Base-by-base conservation (phyloP, 2,888 invertebrate species). In the Leucoma salicis region DNA sequence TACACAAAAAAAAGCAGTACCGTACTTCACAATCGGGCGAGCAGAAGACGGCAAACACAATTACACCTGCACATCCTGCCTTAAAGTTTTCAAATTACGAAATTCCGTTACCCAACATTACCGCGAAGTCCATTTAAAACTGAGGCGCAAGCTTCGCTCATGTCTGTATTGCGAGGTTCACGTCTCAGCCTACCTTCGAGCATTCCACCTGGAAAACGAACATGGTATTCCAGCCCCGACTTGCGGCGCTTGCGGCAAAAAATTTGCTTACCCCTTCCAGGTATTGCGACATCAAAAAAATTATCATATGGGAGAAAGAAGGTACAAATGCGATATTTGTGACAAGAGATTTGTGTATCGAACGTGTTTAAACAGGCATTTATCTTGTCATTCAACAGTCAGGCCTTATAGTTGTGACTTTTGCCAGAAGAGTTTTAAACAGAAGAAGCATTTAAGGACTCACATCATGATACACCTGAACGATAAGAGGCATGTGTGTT, bases 401-500 rank as follows among this genome's bases (percentile, higher is more conserved):
- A 90, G 82, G 41, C 80, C 87, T 14, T 71, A 74, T 38, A 79
- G 85, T 11, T 91, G 91, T 42, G 66, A 63, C 39, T 85, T 74
- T 38, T 91, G 91, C 50, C 70, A 65, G 43, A 90, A 91, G 47
- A 68, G 83, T 1, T 90, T 91, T 39, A 18, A 78, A 14, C 75
- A 87, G 51, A 82, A 73, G 46, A 62, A 77, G 0, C 82, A 77
- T 0, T 36, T 83, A 47, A 69, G 62, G 14, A 41, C 78, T 0
- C 89, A 88, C 8, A 84, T 84, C 49, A 59, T 74, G 44, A 86
- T 87, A 1, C 88, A 89, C 18, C 86, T 83, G 0, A 86, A 80
- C 0, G 88, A 87, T 18, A 63, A 74, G 27, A 59, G 78, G 49
- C 82, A 86, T 39, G 73, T 82, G 0, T 88, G 88, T 45, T 53